Conservation (phyloP, 2,113 vertebrate species). For the Microtus montanus region DNA sequence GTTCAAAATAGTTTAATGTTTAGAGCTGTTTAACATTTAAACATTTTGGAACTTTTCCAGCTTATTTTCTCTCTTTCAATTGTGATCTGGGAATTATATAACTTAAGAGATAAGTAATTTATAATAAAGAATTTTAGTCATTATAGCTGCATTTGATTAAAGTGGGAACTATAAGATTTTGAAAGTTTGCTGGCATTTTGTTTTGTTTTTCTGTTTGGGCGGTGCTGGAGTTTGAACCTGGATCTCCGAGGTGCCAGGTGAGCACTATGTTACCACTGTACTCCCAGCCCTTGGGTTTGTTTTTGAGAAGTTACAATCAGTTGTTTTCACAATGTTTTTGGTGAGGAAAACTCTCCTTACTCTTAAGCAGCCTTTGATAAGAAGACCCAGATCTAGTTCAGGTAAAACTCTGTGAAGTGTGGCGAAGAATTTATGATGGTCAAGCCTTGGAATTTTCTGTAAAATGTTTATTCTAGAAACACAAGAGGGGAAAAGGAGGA, state of each 20-base stretch:
- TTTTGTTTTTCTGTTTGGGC: not conserved
- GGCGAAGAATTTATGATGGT: conserved; percentile 14
- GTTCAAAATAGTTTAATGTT: conserved; percentile 19
- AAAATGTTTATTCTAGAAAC: conserved; percentile 16
- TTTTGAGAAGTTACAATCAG: not conserved
- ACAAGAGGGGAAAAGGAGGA: not conserved
- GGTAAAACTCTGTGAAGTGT: conserved; percentile 51
- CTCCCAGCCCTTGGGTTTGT: not conserved
- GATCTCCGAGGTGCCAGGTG: not conserved
- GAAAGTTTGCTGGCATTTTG: not conserved
- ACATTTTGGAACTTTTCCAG: not conserved
- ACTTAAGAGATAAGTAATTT: conserved; percentile 43
- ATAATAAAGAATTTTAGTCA: conserved; percentile 19
- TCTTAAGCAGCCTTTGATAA: not conserved
- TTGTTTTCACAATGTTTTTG: not conserved
- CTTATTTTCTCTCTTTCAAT: conserved; percentile 20
- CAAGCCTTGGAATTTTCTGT: not conserved
- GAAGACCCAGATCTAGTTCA: conserved; percentile 20
- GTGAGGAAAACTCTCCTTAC: not conserved
- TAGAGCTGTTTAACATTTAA: conserved; percentile 15
- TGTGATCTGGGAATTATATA: conserved; percentile 24
- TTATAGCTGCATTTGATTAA: conserved; percentile 49
- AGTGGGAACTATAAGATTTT: not conserved
- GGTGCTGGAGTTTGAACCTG: not conserved
- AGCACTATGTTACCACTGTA: not conserved